These are phyloP conservation scores for Buphagus erythrorhynchus DNA, from an alignment of 2,797 vertebrate species.

Conservation along the genomic window DNA sequence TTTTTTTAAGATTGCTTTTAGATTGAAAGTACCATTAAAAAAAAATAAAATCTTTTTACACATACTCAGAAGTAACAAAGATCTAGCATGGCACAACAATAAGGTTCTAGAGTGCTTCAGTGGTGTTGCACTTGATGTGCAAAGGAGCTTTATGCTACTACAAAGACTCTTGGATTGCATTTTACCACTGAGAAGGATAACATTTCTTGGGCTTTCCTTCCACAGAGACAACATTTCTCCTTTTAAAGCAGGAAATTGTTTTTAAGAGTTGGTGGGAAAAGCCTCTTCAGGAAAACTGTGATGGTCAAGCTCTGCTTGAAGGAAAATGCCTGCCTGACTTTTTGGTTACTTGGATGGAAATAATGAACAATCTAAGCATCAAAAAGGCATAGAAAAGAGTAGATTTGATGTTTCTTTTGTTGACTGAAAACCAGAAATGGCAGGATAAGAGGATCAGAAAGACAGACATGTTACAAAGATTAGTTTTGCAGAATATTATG, in stretches of 20 bases:
- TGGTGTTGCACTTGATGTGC: neutral
- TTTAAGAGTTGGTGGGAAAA: neutral
- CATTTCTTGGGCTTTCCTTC: neutral
- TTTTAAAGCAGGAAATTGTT: neutral
- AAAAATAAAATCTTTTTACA: neutral
- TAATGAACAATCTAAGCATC: neutral
- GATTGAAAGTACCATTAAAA: neutral
- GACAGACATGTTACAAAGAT: neutral
- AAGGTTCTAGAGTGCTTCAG: neutral
- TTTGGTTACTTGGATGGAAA: neutral
- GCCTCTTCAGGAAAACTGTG: neutral
- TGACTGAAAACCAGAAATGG: neutral
- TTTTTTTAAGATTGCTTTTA: neutral
- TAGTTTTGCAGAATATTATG: neutral
- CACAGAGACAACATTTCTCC: neutral
- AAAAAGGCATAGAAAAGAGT: neutral
- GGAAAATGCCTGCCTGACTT: neutral
- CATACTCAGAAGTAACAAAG: neutral
- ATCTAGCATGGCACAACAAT: fast-evolving
- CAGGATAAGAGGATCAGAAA: neutral
- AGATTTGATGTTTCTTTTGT: neutral
- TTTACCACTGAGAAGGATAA: neutral
- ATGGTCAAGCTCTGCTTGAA: neutral
- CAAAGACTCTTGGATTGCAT: neutral
- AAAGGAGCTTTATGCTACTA: neutral